Evolutionary conservation across 2,888 invertebrate species (phyloP).

Genomic region (Philereme transversata): DNA sequence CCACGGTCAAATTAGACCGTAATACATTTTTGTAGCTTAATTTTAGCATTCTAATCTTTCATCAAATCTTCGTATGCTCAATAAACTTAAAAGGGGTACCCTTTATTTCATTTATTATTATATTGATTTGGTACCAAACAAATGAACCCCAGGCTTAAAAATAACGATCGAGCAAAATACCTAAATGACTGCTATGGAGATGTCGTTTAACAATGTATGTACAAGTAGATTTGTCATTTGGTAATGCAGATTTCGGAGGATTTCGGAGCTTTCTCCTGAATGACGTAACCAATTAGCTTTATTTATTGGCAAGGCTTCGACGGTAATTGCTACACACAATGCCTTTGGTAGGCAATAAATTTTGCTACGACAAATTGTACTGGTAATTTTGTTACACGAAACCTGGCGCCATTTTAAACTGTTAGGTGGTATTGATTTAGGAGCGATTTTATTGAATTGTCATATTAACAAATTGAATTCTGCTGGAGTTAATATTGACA

Average conservation of each 20-base stretch:
- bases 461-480: too few relatives aligned
- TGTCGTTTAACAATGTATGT: slow-evolving; percentile 22
- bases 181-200: background rate
- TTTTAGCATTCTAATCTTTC: too few relatives aligned
- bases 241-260: slow-evolving; percentile 27
- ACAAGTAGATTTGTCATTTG: slow-evolving; percentile 35
- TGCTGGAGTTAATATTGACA: too few relatives aligned
- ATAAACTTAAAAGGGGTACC: too few relatives aligned
- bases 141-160: too few relatives aligned
- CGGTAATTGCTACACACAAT: slow-evolving; percentile 42
- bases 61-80: too few relatives aligned
- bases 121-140: too few relatives aligned
- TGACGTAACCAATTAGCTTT: slow-evolving; percentile 66
- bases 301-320: slow-evolving; percentile 57
- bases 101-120: too few relatives aligned
- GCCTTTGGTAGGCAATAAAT: slow-evolving; percentile 33
- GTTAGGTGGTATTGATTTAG: slow-evolving; percentile 11
- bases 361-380: slow-evolving; percentile 27
- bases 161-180: background rate
- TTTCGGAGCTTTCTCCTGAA: slow-evolving; percentile 52
- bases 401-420: slow-evolving; percentile 2
- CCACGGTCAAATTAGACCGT: too few relatives aligned
- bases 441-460: background rate
- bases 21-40: too few relatives aligned
- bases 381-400: slow-evolving; percentile 21